Evolutionary conservation across 2,113 vertebrate genomes (phyloP).

Genomic region (Gasterosteus aculeatus): DNA sequence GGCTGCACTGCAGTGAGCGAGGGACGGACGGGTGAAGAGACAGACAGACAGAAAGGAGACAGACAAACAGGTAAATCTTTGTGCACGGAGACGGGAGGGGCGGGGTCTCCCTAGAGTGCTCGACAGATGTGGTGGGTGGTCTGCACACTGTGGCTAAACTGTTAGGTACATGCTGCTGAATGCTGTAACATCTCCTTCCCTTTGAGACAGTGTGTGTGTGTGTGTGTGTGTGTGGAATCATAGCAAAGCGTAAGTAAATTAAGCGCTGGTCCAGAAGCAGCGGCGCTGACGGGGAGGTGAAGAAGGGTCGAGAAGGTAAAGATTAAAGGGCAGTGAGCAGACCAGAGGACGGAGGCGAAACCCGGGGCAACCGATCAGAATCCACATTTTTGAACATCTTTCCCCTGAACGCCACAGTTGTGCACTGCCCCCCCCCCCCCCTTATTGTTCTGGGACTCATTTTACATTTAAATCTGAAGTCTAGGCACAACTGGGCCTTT

Average conservation of each 20-base stretch:
- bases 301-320: slow-evolving; percentile 29
- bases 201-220: slow-evolving; percentile 2
- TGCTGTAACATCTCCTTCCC: background rate
- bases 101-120: background rate
- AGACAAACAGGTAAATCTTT: slow-evolving; percentile 60
- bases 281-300: slow-evolving; percentile 10
- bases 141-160: background rate
- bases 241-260: background rate
- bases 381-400: slow-evolving; percentile 46
- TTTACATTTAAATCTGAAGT: slow-evolving; percentile 4
- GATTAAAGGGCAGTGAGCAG: slow-evolving; percentile 42
- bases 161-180: background rate
- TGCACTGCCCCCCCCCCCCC: slow-evolving; percentile 28
- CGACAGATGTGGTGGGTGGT: background rate
- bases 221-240: slow-evolving; percentile 7
- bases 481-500: slow-evolving; percentile 46
- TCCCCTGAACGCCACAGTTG: slow-evolving; percentile 37
- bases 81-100: slow-evolving; percentile 8
- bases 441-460: background rate
- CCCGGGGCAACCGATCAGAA: slow-evolving; percentile 41
- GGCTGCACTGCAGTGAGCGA: slow-evolving; percentile 70
- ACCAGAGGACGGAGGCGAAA: slow-evolving; percentile 26
- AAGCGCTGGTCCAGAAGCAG: slow-evolving; percentile 22
- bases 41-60: slow-evolving; percentile 55
- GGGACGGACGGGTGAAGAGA: slow-evolving; percentile 63